Evolutionary conservation across 2,888 invertebrate species (phyloP), one percentile per base, ranked within the genome.

Genomic region (Sarcophaga variegata): DNA sequence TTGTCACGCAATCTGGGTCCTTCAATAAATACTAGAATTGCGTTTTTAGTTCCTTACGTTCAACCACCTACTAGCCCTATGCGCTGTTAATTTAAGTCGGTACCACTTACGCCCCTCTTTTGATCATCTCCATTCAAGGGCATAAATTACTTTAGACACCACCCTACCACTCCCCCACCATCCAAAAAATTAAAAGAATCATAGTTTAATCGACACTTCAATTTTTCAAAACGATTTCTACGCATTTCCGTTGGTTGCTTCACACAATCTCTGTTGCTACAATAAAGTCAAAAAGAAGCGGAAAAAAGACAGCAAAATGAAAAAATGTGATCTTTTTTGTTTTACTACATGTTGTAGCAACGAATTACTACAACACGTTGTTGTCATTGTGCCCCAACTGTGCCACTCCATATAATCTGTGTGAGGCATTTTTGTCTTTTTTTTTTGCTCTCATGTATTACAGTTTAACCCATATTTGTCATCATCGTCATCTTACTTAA

Each of bases 401-500:
- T 54, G 54, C 4, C 54, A 17, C 4, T 14, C 54, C 54, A 54
- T 17, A 37, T 37, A 10, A 8, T 37, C 10, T 37, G 37, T 37
- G 10, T 37, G 37, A 2, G 37, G 3, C 37, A 37, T 37, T 37
- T 37, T 37, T 37, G 37, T 37, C 37, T 37, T 37, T 37, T 49
- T 12, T 49, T 54, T 54, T 54, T 4, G 12, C 17, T 54, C 17
- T 14, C 54, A 54, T 14, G 54, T 54, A 77, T 77, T 74, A 59
- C 74, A 78, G 78, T 83, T 83, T 81, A 83, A 83, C 83, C 86
- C 80, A 86, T 81, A 83, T 83, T 83, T 83, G 86, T 83, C 86
- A 86, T 80, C 82, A 80, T 54, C 54, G 54, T 54, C 54, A 17
- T 14, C 54, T 14, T 37, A 37, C 37, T 37, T 37, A 37, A 37